phyloP scores from a whole-genome alignment of 2,888 invertebrate genomes.

The Heteromurus nitidus region DNA sequence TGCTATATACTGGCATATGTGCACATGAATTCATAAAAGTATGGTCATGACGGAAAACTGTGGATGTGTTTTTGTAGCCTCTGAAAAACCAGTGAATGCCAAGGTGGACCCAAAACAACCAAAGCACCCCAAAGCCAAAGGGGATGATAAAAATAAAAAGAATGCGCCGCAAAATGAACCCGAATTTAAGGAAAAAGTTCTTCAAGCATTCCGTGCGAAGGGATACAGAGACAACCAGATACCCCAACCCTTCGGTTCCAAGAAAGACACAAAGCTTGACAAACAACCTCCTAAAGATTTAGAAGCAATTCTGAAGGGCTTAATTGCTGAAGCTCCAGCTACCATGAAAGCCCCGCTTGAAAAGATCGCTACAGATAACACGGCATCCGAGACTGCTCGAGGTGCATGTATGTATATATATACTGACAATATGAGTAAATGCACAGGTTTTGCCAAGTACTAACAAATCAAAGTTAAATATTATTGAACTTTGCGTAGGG shows the following conservation, averaged over 20 bases:
- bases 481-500: not conserved
- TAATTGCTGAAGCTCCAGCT: not conserved
- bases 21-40: too few species aligned
- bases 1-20: too few species aligned
- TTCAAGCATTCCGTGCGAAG: not conserved
- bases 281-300: not conserved
- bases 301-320: not conserved
- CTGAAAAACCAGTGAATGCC: too few species aligned
- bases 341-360: not conserved
- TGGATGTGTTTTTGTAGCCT: too few species aligned
- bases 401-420: not conserved
- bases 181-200: not conserved
- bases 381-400: not conserved
- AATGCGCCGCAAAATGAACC: conserved; percentile 46
- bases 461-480: not conserved
- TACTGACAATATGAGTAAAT: not conserved
- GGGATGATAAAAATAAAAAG: conserved; percentile 75
- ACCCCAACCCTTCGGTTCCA: not conserved
- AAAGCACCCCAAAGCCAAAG: conserved; percentile 75
- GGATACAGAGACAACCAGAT: not conserved
- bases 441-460: not conserved
- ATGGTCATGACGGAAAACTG: too few species aligned
- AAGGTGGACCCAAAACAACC: too few species aligned
- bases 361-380: not conserved
- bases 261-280: not conserved